Base-by-base conservation (phyloP, 1,140 invertebrate genomes). In the Drosophila pachea region DNA sequence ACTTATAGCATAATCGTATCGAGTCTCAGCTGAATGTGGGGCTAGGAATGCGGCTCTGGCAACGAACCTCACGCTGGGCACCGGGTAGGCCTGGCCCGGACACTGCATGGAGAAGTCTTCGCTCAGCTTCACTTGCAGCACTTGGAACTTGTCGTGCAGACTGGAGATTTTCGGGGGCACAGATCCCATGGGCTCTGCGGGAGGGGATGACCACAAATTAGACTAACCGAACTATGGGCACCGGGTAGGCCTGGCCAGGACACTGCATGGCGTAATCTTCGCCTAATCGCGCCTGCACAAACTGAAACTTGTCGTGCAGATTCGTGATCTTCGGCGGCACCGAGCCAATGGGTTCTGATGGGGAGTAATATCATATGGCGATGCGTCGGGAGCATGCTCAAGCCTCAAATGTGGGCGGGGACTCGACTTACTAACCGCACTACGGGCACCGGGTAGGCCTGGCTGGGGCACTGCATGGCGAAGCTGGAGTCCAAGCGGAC, bases 261-360 rank as follows among this genome's bases (percentile, higher is more conserved):
- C 94, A 95, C 88, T 90, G 82, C 92, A 91, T 83, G 90, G 90
- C 84, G 92, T 93, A 69, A 91, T 92, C 91, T 91, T 93, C 89
- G 2, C 12, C 32, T 91, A 91, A 84, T 93, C 93, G 70, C 91
- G 76, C 79, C 67, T 88, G 76, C 4, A 88, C 7, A 4, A 88
- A 92, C 67, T 93, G 93, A 40, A 93, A 94, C 84, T 89, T 88
- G 38, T 89, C 87, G 38, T 87, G 78, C 12, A 87, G 54, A 89
- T 93, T 90, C 89, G 90, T 90, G 42, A 93, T 91, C 89, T 92
- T 94, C 40, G 93, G 93, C 43, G 93, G 90, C 78, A 93, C 93
- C 81, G 91, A 93, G 78, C 93, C 93, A 82, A 94, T 91, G 11
- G 94, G 93, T 88, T 94, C 93, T 94, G n/a, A 6, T 16, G 9